Conservation (phyloP, 2,113 vertebrate species). For the Casuarius casuarius region DNA sequence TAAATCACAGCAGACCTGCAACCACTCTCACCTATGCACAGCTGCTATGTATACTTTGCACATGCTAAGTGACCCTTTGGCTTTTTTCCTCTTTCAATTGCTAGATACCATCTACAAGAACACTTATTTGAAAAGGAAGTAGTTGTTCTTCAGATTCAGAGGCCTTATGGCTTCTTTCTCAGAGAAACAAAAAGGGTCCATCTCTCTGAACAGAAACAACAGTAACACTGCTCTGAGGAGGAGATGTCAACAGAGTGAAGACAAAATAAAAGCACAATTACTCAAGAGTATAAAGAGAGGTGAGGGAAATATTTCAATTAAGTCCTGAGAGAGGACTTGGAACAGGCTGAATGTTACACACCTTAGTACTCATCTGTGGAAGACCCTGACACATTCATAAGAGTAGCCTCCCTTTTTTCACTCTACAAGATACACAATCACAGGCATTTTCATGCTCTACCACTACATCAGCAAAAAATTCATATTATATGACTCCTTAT, state of each 20-base stretch:
- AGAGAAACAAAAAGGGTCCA: not conserved
- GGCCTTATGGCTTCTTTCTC: not conserved
- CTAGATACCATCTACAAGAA: not conserved
- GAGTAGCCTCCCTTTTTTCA: not conserved
- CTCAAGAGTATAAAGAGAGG: not conserved
- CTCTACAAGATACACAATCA: not conserved
- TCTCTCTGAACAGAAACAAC: not conserved
- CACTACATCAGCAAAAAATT: not conserved
- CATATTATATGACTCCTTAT: not conserved
- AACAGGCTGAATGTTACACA: not conserved
- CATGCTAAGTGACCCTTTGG: accelerated
- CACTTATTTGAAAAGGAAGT: not conserved
- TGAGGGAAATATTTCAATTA: not conserved
- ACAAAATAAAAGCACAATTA: not conserved
- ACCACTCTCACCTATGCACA: not conserved
- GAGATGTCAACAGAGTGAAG: not conserved
- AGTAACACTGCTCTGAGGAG: not conserved
- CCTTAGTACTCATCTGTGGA: not conserved
- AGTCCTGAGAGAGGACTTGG: not conserved
- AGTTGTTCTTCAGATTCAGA: not conserved
- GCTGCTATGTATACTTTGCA: accelerated
- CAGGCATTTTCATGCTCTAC: not conserved
- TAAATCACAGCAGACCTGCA: not conserved
- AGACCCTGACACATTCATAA: not conserved
- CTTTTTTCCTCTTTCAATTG: not conserved